Evolutionary conservation across 2,113 vertebrate species (phyloP).

Genomic region (Sander lucioperca): DNA sequence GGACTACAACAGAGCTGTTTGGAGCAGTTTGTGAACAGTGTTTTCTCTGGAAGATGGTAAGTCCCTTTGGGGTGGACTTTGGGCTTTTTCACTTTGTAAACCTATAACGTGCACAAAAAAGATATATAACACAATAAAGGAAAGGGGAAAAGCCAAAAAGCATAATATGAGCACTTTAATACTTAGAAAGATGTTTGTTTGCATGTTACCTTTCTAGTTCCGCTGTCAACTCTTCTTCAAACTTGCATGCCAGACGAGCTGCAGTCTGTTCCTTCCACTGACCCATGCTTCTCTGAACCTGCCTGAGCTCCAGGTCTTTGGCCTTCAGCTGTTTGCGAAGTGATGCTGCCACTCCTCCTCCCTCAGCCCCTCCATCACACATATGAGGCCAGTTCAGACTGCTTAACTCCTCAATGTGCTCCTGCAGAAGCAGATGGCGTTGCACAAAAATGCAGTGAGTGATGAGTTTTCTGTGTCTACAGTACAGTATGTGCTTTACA

Average conservation of each 20-base stretch:
- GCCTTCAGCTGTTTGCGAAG: constrained; percentile 79
- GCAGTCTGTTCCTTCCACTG: constrained; percentile 84
- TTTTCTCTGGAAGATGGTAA: too few relatives aligned
- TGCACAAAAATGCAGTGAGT: neutral
- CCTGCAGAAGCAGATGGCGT: constrained; percentile 65
- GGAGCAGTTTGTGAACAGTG: too few relatives aligned
- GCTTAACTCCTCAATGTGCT: constrained; percentile 85
- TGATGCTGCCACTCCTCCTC: constrained; percentile 49
- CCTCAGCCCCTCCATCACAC: constrained; percentile 52
- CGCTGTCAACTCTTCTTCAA: constrained; percentile 79
- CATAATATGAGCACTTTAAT: too few relatives aligned
- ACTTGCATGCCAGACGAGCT: constrained; percentile 76
- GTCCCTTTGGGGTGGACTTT: too few relatives aligned
- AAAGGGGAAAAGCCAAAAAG: too few relatives aligned
- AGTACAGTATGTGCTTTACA: neutral
- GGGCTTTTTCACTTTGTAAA: too few relatives aligned
- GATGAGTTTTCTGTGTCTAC: neutral
- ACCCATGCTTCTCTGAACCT: constrained; percentile 80
- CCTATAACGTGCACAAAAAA: too few relatives aligned
- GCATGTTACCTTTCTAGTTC: constrained; percentile 82
- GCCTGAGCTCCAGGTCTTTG: constrained; percentile 81
- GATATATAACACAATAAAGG: too few relatives aligned
- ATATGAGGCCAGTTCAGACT: constrained; percentile 66
- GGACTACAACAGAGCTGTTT: too few relatives aligned
- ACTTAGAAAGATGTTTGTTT: neutral